Evolutionary conservation across 2,888 invertebrate species (phyloP).

Genomic region (Osedax fenrisi): DNA sequence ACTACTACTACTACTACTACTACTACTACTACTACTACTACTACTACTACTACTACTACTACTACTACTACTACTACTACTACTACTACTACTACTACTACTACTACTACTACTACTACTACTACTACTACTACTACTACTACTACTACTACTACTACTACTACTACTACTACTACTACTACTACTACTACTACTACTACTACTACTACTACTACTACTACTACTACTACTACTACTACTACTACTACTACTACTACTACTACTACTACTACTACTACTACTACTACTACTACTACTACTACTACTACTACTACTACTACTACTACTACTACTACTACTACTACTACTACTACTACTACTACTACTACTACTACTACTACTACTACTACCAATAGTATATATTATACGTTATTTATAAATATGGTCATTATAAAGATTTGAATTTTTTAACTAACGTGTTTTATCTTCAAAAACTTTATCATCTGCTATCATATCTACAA

Average conservation of each 20-base stretch:
- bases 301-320: conserved; percentile 2
- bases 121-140: conserved; percentile 2
- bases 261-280: conserved; percentile 10
- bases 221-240: conserved; percentile 2
- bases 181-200: conserved; percentile 1
- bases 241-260: neutral
- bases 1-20: conserved; percentile 10
- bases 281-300: conserved; percentile 5
- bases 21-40: neutral
- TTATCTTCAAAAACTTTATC: too few species aligned
- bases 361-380: conserved; percentile 7
- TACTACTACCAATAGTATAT: conserved; percentile 5
- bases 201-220: neutral
- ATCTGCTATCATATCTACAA: too few species aligned
- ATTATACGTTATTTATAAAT: too few species aligned
- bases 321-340: conserved; percentile 7
- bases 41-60: neutral
- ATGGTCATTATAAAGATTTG: too few species aligned
- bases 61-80: conserved; percentile 6
- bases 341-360: conserved; percentile 10
- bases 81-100: neutral
- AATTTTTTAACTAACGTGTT: neutral
- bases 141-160: conserved; percentile 7
- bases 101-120: conserved; percentile 7
- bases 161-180: conserved; percentile 10